Evolutionary conservation across 2,113 vertebrate genomes (phyloP).

Genomic region (Dunckerocampus dactyliophorus): DNA sequence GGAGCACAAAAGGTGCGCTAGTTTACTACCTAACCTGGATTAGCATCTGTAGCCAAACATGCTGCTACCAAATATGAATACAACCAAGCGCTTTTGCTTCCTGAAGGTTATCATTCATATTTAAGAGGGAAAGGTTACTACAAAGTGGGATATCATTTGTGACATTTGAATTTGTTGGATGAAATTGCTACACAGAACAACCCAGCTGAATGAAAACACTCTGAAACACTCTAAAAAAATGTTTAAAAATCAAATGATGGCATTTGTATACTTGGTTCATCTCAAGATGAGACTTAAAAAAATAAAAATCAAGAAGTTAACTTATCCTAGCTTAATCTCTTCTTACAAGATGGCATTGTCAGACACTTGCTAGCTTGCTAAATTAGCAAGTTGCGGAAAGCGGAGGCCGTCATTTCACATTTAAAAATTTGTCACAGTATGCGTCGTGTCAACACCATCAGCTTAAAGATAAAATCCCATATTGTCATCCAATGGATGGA

Average conservation of each 20-base stretch:
- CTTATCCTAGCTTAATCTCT: background rate
- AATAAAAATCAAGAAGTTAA: background rate
- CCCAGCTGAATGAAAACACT: background rate
- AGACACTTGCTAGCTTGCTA: background rate
- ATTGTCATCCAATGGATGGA: constrained; percentile 20
- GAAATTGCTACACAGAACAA: background rate
- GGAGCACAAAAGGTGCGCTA: background rate
- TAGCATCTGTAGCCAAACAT: background rate
- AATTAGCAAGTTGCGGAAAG: constrained; percentile 6
- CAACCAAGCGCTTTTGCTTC: background rate
- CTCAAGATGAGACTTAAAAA: background rate
- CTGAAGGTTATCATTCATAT: no score
- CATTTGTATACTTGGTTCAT: background rate
- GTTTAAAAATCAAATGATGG: background rate
- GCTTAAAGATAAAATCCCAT: background rate
- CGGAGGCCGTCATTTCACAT: no score
- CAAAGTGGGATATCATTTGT: no score
- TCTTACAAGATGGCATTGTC: background rate
- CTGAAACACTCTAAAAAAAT: background rate
- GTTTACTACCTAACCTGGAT: background rate
- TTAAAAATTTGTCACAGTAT: no score
- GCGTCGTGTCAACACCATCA: no score
- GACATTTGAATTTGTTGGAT: no score
- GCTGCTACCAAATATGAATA: background rate
- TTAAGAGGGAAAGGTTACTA: no score